These are phyloP conservation scores for Hipposideros armiger DNA, from an alignment of 2,113 vertebrate species.

Conservation along the genomic window DNA sequence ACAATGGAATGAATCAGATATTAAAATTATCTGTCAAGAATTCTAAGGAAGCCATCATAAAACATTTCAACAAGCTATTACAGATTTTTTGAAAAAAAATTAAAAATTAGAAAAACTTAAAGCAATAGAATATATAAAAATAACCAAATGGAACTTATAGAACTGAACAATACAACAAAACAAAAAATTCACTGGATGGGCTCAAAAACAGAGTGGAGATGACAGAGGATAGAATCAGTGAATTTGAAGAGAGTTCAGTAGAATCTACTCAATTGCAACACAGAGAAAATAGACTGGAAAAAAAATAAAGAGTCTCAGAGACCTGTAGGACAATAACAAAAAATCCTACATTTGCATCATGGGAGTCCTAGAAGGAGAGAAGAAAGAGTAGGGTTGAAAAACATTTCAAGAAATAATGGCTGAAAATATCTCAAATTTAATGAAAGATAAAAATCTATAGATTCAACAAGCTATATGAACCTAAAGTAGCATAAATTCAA, in stretches of 20 bases:
- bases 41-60: neutral
- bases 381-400: neutral
- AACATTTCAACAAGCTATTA: neutral
- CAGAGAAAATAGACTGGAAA: neutral
- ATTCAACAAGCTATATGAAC: neutral
- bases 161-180: neutral
- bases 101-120: neutral
- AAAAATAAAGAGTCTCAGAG: neutral
- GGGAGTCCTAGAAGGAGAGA: neutral
- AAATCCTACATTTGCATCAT: neutral
- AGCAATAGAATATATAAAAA: constrained; percentile 1
- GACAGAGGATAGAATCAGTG: neutral
- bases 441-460: neutral
- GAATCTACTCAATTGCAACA: neutral
- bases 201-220: neutral
- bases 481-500: neutral
- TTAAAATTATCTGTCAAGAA: neutral
- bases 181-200: neutral
- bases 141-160: neutral
- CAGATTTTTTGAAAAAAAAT: neutral
- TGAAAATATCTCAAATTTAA: neutral
- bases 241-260: neutral
- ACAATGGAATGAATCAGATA: neutral
- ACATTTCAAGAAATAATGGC: neutral
- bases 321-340: neutral